phyloP scores from a whole-genome alignment of 2,113 vertebrate species.

The Raja brachyura region DNA sequence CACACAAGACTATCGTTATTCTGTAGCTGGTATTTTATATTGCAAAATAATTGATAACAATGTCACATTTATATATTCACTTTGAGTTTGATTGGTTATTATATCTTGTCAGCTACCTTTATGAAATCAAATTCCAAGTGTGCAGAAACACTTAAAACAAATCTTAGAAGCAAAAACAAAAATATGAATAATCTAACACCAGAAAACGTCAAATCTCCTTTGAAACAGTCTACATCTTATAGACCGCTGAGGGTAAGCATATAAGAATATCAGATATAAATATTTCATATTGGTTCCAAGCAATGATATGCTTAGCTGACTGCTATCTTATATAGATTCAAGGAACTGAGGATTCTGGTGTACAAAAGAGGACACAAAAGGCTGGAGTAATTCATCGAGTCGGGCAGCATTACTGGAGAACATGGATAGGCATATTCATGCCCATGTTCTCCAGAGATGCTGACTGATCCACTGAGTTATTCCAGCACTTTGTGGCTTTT shows the following conservation, averaged over 20 bases:
- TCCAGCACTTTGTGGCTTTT: too few species aligned
- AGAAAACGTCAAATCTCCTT: not conserved
- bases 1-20: not conserved
- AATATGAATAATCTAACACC: not conserved
- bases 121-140: not conserved
- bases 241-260: not conserved
- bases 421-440: too few species aligned
- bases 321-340: not conserved
- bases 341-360: not conserved
- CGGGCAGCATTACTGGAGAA: too few species aligned
- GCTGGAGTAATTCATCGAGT: too few species aligned
- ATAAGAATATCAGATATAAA: not conserved
- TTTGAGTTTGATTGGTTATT: not conserved
- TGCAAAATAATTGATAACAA: not conserved
- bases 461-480: too few species aligned
- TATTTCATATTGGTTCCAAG: slow-evolving; percentile 2
- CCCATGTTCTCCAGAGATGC: too few species aligned
- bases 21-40: not conserved
- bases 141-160: not conserved
- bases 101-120: not conserved
- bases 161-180: not conserved
- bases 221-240: not conserved
- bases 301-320: not conserved
- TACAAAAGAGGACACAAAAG: too few species aligned
- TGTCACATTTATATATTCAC: not conserved